Conservation (phyloP, 1,140 invertebrate species). For the Pogonognathellus flavescens region DNA sequence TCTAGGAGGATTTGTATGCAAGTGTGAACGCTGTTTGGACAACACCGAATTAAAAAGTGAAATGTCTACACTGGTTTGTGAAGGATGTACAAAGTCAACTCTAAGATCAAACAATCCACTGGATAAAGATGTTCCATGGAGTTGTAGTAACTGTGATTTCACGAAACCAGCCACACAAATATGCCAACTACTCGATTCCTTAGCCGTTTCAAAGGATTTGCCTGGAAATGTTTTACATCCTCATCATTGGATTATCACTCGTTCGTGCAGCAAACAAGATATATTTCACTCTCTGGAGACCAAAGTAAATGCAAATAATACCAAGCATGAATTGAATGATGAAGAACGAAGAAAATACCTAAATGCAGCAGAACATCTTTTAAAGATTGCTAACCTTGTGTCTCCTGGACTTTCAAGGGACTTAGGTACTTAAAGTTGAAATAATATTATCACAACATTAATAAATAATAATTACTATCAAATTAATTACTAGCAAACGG, state of each 20-base stretch:
- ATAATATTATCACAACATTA: not conserved
- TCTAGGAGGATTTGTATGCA: slow-evolving; percentile 38
- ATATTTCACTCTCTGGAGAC: not conserved
- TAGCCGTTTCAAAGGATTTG: not conserved
- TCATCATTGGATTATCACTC: slow-evolving; percentile 19
- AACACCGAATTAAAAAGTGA: slow-evolving; percentile 46
- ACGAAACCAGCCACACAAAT: not conserved
- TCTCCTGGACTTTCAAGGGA: not conserved
- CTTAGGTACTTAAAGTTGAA: not conserved
- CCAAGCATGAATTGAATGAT: not conserved
- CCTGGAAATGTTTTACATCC: not conserved
- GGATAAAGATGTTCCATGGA: not conserved
- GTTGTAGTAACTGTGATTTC: not conserved
- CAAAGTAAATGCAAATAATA: not conserved
- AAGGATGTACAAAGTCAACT: not conserved
- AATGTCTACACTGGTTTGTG: slow-evolving; percentile 44
- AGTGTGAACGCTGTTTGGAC: slow-evolving; percentile 52
- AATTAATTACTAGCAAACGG: too few species aligned
- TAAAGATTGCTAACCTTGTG: not conserved
- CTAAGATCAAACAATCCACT: not conserved
- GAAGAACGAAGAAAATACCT: slow-evolving; percentile 12
- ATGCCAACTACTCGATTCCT: not conserved
- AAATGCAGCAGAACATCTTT: not conserved
- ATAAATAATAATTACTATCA: too few species aligned
- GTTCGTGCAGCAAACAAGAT: not conserved